phyloP scores from a whole-genome alignment of 1,140 invertebrate species.

The Parasteatoda tepidariorum region DNA sequence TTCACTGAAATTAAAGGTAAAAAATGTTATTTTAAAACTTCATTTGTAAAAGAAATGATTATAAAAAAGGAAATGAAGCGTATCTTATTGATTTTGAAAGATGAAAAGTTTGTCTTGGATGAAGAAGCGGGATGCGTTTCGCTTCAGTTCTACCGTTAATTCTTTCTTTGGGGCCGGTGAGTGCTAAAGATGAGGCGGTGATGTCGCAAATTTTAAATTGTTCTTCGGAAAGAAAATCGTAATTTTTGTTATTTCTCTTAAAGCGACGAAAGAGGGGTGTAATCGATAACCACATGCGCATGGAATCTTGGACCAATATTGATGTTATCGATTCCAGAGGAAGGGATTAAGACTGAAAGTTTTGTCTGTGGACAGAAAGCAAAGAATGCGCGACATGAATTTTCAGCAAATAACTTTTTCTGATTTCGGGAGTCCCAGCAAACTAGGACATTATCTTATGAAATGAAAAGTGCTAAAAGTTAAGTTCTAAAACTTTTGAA shows the following conservation, averaged over 20 bases:
- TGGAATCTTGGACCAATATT: slow-evolving; percentile 53
- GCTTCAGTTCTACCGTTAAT: no score
- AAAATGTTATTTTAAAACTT: no score
- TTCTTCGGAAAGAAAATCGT: not conserved
- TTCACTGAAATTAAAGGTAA: no score
- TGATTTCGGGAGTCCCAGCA: not conserved
- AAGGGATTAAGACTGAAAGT: slow-evolving; percentile 53
- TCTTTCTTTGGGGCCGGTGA: no score
- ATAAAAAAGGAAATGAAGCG: no score
- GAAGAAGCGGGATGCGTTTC: no score
- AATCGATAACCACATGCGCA: slow-evolving; percentile 58
- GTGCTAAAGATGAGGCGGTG: no score
- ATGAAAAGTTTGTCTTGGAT: no score
- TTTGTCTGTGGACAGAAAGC: slow-evolving; percentile 55
- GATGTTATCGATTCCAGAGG: slow-evolving; percentile 55
- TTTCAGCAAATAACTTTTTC: slow-evolving; percentile 27
- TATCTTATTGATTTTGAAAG: no score
- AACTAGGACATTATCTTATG: not conserved
- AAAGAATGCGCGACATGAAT: slow-evolving; percentile 45
- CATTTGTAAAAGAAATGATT: no score
- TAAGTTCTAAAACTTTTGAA: no score
- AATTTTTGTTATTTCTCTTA: slow-evolving; percentile 49
- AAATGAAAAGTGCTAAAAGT: not conserved
- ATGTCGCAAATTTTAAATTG: slow-evolving; percentile 24
- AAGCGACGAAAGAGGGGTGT: slow-evolving; percentile 36